Evolutionary conservation across 1,140 invertebrate genomes (phyloP).

Genomic region (Gyrodactylus salaris): DNA sequence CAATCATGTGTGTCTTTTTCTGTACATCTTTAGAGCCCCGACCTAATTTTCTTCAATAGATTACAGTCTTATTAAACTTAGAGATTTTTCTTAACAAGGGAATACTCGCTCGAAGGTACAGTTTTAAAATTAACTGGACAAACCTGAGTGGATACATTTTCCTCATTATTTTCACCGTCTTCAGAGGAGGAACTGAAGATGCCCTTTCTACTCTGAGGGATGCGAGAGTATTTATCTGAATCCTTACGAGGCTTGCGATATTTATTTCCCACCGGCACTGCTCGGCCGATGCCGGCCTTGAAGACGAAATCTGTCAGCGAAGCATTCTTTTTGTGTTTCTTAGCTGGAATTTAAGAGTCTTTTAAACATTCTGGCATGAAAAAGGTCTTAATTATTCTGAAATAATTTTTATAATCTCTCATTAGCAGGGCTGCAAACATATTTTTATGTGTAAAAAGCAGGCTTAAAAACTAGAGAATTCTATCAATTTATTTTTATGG

Average conservation of each 20-base stretch:
- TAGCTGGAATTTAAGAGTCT: not conserved
- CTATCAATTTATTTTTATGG: not conserved
- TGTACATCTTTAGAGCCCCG: not conserved
- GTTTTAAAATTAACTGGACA: not conserved
- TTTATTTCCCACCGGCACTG: not conserved
- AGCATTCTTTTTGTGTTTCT: not conserved
- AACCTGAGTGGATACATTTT: not conserved
- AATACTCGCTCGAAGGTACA: not conserved
- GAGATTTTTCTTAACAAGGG: not conserved
- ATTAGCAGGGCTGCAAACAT: not conserved
- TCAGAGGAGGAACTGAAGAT: not conserved
- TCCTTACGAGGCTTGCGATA: not conserved
- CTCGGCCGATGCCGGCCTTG: not conserved
- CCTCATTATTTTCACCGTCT: not conserved
- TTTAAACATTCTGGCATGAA: not conserved
- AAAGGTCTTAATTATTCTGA: not conserved
- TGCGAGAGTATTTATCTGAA: not conserved
- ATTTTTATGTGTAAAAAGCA: not conserved
- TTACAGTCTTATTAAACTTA: not conserved
- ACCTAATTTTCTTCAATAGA: not conserved
- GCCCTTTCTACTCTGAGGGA: not conserved
- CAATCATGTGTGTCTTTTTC: not conserved
- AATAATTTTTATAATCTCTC: not conserved
- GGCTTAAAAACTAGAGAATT: not conserved
- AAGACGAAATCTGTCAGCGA: not conserved